Evolutionary conservation across 2,797 vertebrate species (phyloP).

Genomic region (Setipinna tenuifilis): DNA sequence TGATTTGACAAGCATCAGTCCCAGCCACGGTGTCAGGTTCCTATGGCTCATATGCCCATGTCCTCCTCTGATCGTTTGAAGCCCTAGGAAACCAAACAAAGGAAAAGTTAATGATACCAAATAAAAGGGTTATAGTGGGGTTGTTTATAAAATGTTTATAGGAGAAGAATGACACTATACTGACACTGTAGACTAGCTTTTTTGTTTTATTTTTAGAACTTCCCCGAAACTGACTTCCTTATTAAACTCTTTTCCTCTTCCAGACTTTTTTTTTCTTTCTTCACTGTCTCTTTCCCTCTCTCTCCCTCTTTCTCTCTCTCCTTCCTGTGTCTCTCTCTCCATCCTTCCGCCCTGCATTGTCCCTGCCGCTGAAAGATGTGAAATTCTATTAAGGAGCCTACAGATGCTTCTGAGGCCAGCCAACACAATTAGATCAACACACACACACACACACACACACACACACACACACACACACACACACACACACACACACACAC

Average conservation of each 20-base stretch:
- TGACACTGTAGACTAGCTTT: not conserved
- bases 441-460: too few relatives aligned
- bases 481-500: too few relatives aligned
- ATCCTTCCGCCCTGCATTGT: not conserved
- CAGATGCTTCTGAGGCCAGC: constrained; percentile 31
- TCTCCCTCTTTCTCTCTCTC: not conserved
- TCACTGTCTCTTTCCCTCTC: not conserved
- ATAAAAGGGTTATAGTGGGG: not conserved
- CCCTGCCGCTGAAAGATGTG: not conserved
- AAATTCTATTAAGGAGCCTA: constrained; percentile 42
- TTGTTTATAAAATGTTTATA: not conserved
- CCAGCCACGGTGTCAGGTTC: not conserved
- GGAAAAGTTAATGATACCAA: not conserved
- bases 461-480: too few relatives aligned
- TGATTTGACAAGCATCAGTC: not conserved
- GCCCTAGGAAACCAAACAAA: not conserved
- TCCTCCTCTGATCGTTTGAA: not conserved
- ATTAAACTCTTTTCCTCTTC: not conserved
- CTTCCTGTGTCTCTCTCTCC: not conserved
- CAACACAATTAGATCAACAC: constrained; percentile 24
- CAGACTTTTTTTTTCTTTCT: not conserved
- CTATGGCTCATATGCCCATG: not conserved
- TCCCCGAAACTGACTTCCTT: not conserved
- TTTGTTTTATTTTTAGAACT: not conserved
- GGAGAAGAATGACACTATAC: not conserved